These are phyloP conservation scores for Petroica traversi DNA, from an alignment of 2,113 vertebrate species.

Conservation along the genomic window DNA sequence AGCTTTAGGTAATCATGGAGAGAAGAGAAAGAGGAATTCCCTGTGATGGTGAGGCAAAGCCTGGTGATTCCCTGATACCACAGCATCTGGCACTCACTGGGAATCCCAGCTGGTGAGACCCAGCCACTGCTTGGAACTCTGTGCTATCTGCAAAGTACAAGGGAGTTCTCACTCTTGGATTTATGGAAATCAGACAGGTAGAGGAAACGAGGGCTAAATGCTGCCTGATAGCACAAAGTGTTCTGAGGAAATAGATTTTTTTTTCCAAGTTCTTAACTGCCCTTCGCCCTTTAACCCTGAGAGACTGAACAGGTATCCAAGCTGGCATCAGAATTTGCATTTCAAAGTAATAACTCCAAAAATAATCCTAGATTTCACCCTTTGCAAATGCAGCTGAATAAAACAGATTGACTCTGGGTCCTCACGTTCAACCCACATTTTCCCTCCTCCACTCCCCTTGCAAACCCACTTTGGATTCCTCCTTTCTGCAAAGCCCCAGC, in stretches of 20 bases:
- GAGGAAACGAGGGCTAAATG: not conserved
- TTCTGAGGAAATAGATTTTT: slow-evolving; percentile 4
- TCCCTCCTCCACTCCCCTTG: not conserved
- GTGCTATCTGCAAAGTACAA: not conserved
- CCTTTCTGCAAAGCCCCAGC: not conserved
- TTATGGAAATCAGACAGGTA: not conserved
- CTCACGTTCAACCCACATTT: not conserved
- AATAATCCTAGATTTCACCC: slow-evolving; percentile 7
- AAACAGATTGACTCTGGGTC: slow-evolving; percentile 18
- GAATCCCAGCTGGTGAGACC: not conserved
- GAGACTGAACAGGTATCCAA: not conserved
- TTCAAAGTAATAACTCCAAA: slow-evolving; percentile 58
- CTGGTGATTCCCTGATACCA: not conserved
- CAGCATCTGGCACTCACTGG: not conserved
- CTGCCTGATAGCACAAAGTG: not conserved
- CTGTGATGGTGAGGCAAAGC: not conserved
- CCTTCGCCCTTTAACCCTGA: slow-evolving; percentile 41
- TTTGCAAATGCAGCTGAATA: not conserved
- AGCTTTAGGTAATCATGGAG: not conserved
- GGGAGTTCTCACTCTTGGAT: not conserved
- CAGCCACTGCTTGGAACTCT: not conserved
- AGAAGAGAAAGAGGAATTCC: not conserved
- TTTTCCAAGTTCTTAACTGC: slow-evolving; percentile 5
- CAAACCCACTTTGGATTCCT: not conserved
- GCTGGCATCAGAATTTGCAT: slow-evolving; percentile 38